Base-by-base conservation (phyloP, 2,797 vertebrate genomes). In the Alca torda region DNA sequence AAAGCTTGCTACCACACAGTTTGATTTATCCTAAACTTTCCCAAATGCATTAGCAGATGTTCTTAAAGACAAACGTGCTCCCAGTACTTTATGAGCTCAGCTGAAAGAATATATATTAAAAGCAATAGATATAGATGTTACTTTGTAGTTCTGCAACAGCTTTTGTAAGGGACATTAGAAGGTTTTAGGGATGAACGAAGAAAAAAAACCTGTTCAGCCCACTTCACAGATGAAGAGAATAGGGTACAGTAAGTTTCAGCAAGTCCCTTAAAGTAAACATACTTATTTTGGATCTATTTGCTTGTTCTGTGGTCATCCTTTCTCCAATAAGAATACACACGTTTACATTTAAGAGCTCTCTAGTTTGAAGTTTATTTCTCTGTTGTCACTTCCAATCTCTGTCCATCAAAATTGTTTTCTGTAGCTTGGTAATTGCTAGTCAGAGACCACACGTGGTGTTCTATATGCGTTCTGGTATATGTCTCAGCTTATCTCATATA, bases 301-400 rank as follows among this genome's bases (percentile, higher is more conserved):
- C 43, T 82, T 53, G 43, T 82, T 84, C 37, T 74, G 0, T 72
- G 73, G 43, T 75, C 50, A 80, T 89, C 31, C 18, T 87, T 93
- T 75, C 57, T 89, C 24, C 57, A 93, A 13, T 48, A 64, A 84
- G 53, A 77, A 84, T 91, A 46, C 54, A 61, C 25, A 56, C 3
- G 3, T 81, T 94, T 92, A 75, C 46, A 67, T 92, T 85, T 86
- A 84, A 78, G 50, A 84, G 31, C 46, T 86, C 63, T 86, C n/a
- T 84, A 79, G 43, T 84, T 19, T 54, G 39, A 82, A 87, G 17
- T 93, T 90, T 95, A 35, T 83, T 85, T 86, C 18, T 76, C 30
- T 86, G 26, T 91, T 95, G 92, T 93, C 85, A 88, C 54, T 95
- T 95, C 63, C 54, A 91, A 81, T 95, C 43, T 95, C 84, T 91